Conservation (phyloP, 1,140 invertebrate species). For the Dolichoris vasculosae region DNA sequence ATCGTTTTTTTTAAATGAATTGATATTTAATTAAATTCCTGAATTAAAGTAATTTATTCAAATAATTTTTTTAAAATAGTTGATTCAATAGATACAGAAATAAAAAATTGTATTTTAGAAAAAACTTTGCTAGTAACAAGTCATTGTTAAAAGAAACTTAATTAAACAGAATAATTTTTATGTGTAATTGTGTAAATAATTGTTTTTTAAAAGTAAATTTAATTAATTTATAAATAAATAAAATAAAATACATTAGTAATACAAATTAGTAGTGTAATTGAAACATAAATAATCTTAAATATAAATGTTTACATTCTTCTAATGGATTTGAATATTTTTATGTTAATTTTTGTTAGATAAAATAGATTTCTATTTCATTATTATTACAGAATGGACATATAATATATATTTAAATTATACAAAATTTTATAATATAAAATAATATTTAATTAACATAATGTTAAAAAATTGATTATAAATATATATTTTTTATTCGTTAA, state of each 20-base stretch:
- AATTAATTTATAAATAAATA: neutral
- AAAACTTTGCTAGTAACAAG: too few species aligned
- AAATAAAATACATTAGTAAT: neutral
- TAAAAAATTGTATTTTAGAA: too few species aligned
- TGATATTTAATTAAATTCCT: too few species aligned
- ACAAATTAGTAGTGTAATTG: neutral
- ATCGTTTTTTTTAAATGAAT: too few species aligned
- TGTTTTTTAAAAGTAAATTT: neutral
- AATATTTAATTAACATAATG: too few species aligned
- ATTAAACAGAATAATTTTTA: neutral
- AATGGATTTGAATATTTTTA: neutral
- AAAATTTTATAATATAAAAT: too few species aligned
- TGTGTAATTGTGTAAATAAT: neutral
- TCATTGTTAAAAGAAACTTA: neutral
- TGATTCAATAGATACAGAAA: too few species aligned
- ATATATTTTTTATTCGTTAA: too few species aligned
- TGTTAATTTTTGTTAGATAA: neutral
- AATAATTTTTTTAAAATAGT: too few species aligned
- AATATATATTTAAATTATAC: too few species aligned
- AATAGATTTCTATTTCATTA: neutral
- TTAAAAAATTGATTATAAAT: too few species aligned
- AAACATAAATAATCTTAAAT: neutral
- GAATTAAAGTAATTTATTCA: too few species aligned
- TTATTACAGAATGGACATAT: neutral
- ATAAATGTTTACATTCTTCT: neutral